Evolutionary conservation across 1,140 invertebrate genomes (phyloP).

Genomic region (Philopotamus ludificatus): DNA sequence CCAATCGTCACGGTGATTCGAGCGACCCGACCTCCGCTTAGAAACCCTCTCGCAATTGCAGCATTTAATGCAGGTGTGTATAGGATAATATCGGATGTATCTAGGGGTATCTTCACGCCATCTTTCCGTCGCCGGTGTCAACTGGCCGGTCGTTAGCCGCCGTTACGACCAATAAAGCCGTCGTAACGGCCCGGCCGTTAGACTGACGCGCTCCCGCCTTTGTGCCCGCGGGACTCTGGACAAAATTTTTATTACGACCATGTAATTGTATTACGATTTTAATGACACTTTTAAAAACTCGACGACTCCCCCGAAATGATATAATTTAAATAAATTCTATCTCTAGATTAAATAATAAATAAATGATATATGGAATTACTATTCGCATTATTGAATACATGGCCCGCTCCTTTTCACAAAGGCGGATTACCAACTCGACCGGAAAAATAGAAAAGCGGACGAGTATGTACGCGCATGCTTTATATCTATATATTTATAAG

Average conservation of each 20-base stretch:
- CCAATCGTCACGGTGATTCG: too few relatives aligned
- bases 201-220: background rate
- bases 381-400: too few relatives aligned
- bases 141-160: constrained; percentile 19
- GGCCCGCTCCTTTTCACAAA: background rate
- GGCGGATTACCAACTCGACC: background rate
- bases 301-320: too few relatives aligned
- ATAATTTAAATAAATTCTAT: too few relatives aligned
- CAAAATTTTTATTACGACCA: background rate
- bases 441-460: background rate
- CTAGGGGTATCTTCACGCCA: constrained; percentile 8
- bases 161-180: constrained; percentile 30
- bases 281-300: too few relatives aligned
- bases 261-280: too few relatives aligned
- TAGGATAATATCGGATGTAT: background rate
- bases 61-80: background rate
- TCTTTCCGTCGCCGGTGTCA: constrained; percentile 10
- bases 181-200: constrained; percentile 19
- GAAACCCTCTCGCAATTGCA: too few relatives aligned
- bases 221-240: background rate
- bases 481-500: too few relatives aligned
- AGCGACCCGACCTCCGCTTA: too few relatives aligned
- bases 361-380: too few relatives aligned
- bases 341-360: too few relatives aligned
- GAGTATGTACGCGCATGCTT: background rate